Percentiles rank a stretch among this genome's conserved stretches.
Conservation (phyloP, 2,113 vertebrate species). For the Silurus meridionalis region DNA sequence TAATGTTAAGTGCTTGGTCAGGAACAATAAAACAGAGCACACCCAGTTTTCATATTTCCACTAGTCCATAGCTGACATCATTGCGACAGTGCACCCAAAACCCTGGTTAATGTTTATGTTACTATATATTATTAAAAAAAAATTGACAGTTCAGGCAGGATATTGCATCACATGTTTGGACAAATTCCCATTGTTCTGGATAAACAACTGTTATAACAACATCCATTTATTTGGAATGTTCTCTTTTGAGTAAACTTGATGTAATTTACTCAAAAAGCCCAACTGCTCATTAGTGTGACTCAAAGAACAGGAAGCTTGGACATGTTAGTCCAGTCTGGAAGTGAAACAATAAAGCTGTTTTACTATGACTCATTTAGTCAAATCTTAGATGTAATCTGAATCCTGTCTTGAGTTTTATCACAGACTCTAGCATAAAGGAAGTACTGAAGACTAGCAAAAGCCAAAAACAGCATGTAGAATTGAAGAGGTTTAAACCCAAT, state of each 20-base stretch:
- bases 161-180: not conserved
- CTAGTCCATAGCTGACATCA: not conserved
- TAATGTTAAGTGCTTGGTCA: not conserved
- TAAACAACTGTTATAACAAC: not conserved
- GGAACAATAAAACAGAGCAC: conserved; percentile 3
- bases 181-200: not conserved
- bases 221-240: not conserved
- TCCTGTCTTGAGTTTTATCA: not conserved
- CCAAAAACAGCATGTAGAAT: conserved; percentile 17
- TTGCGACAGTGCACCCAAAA: too few relatives aligned
- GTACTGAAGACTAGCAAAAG: not conserved
- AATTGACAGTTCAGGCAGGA: conserved; percentile 12
- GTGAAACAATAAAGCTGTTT: not conserved
- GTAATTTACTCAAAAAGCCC: not conserved
- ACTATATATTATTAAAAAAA: not conserved
- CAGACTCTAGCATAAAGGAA: not conserved
- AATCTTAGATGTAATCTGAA: conserved; percentile 17
- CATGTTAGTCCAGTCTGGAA: conserved; percentile 15
- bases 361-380: not conserved
- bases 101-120: not conserved
- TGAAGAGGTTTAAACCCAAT: not conserved
- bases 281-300: not conserved
- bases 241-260: not conserved
- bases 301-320: not conserved
- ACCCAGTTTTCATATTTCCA: conserved; percentile 19